phyloP scores from a whole-genome alignment of 2,113 vertebrate species.

The Vanacampus margaritifer region DNA sequence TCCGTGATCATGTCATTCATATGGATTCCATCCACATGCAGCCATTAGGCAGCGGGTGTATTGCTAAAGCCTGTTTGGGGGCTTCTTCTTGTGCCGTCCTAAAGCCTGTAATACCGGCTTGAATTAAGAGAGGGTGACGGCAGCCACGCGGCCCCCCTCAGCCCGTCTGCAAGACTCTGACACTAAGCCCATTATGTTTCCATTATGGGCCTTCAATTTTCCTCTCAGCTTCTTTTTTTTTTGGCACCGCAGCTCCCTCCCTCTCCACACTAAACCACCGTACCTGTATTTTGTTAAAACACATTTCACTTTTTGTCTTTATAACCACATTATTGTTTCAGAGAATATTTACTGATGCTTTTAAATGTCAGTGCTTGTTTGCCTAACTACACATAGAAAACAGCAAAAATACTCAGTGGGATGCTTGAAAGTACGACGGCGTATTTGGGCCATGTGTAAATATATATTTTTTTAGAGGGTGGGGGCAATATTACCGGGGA shows the following conservation, averaged over 20 bases:
- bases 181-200: slow-evolving; percentile 79
- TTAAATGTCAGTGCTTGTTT: not conserved
- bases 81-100: slow-evolving; percentile 60
- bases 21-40: slow-evolving; percentile 58
- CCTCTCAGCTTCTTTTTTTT: slow-evolving; percentile 66
- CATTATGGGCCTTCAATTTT: slow-evolving; percentile 76
- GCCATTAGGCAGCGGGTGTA: slow-evolving; percentile 60
- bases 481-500: too few relatives aligned
- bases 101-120: slow-evolving; percentile 55
- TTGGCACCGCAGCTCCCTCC: slow-evolving; percentile 66
- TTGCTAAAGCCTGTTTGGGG: slow-evolving; percentile 61
- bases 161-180: slow-evolving; percentile 70
- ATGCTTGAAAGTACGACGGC: not conserved
- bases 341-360: not conserved
- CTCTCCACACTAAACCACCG: slow-evolving; percentile 24
- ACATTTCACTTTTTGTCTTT: not conserved
- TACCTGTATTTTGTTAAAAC: not conserved
- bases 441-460: too few relatives aligned
- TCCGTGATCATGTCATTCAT: slow-evolving; percentile 40
- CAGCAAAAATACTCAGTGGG: not conserved
- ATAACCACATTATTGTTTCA: not conserved
- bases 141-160: slow-evolving; percentile 36
- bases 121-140: slow-evolving; percentile 69
- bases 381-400: not conserved
- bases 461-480: too few relatives aligned